Evolutionary conservation across 2,797 vertebrate genomes (phyloP).

Genomic region (Chaetophractus vellerosus): DNA sequence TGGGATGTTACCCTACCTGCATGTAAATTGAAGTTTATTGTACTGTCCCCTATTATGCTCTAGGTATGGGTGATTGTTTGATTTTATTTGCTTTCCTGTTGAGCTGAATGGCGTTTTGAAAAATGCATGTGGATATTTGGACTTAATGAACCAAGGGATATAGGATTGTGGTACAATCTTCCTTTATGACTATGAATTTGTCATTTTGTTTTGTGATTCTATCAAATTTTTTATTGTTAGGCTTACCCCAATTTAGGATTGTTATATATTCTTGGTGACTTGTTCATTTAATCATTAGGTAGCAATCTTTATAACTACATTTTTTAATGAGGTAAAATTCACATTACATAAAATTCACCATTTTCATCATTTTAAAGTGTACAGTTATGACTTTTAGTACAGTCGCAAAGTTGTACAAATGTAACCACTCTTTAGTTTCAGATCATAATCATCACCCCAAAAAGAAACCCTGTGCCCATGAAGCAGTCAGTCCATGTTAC

Average conservation of each 20-base stretch:
- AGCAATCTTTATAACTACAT: slow-evolving; percentile 1
- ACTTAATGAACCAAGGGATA: neutral
- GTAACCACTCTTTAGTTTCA: too few species aligned
- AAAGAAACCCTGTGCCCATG: too few species aligned
- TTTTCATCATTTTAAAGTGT: too few species aligned
- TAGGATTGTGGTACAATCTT: neutral
- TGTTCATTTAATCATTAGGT: slow-evolving; percentile 26
- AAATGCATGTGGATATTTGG: neutral
- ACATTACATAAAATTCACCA: too few species aligned
- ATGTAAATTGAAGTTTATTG: neutral
- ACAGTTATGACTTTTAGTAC: too few species aligned
- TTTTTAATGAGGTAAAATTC: neutral
- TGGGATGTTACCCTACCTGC: neutral
- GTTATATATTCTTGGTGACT: slow-evolving; percentile 2
- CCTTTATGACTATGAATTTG: neutral
- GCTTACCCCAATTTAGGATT: slow-evolving; percentile 3
- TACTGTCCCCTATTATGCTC: neutral
- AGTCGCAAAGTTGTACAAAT: too few species aligned
- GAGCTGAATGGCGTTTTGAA: neutral
- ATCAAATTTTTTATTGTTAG: neutral
- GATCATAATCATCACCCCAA: too few species aligned
- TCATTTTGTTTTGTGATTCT: slow-evolving; percentile 42
- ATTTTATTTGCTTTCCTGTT: slow-evolving; percentile 50
- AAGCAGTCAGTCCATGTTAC: too few species aligned
- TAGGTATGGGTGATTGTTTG: neutral